Base-by-base conservation (phyloP, 2,797 vertebrate genomes). In the Serranus cabrilla region DNA sequence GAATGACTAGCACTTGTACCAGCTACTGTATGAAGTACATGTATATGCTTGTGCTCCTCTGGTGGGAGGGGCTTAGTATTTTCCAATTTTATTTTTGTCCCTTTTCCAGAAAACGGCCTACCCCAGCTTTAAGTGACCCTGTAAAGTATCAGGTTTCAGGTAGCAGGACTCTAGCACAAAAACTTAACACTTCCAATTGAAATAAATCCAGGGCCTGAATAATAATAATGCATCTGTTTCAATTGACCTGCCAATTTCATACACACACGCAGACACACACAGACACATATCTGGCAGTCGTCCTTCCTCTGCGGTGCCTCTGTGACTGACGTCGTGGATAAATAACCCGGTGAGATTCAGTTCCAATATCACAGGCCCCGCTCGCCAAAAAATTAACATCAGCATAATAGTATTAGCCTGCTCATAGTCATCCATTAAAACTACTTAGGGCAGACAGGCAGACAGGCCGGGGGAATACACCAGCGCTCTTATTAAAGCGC, bases 381-480 rank as follows among this genome's bases (percentile, higher is more conserved):
- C 86, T 88, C 58, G 73, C 83, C 85, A 86, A 89, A 84, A 87
- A 91, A 92, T 87, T 80, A 91, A 79, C 89, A 87, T 88, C 81
- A 89, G 80, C 75, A 87, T 88, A 91, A 92, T 57, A 78, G 62
- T 78, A 91, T 92, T 91, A 93, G 80, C 51, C 54, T 70, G 64
- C 80, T 84, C 76, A 60, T 58, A 86, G 86, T 87, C 89, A 87
- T 90, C 89, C 85, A 89, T 93, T 90, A 85, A 88, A 87, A 78
- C 68, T 84, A 85, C 72, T 89, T 84, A 83, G 64, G 56, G 67
- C 45, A 57, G 84, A 84, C 81, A 85, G 81, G 84, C 74, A 74
- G 81, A 63, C 66, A 47, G 57, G 59, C 42, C 49, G 17, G 78
- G 78, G 62, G 70, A 68, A 72, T 69, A 81, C 49, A 50, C 17